Percentiles rank a stretch among this genome's conserved stretches.
phyloP scores from a whole-genome alignment of 2,888 invertebrate genomes.

The Cerceris rybyensis region DNA sequence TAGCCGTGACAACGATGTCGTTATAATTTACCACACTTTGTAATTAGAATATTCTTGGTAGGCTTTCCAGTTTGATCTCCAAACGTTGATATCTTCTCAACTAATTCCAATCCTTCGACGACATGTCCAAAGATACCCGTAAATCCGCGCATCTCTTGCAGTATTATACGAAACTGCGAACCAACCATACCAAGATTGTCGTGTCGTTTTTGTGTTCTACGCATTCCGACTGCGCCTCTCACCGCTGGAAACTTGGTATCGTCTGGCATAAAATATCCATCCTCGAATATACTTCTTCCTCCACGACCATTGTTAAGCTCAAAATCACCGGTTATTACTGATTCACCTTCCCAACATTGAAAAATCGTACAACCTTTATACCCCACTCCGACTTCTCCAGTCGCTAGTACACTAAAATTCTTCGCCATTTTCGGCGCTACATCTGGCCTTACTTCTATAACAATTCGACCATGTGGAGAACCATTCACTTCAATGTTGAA shows the following conservation, averaged over 20 bases:
- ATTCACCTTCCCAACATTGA: conserved; percentile 92
- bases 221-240: conserved; percentile 91
- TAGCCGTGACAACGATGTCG: conserved; percentile 60
- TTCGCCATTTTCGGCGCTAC: conserved; percentile 92
- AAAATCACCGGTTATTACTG: conserved; percentile 91
- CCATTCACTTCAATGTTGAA: conserved; percentile 91
- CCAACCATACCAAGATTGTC: conserved; percentile 92
- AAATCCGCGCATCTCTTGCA: conserved; percentile 92
- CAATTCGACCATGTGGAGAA: conserved; percentile 87
- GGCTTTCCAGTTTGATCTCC: conserved; percentile 91
- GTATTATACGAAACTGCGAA: conserved; percentile 91
- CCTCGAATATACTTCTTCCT: conserved; percentile 89
- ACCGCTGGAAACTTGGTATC: conserved; percentile 90
- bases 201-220: conserved; percentile 90
- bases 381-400: conserved; percentile 89
- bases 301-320: conserved; percentile 92
- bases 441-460: conserved; percentile 90
- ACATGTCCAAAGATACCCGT: conserved; percentile 92
- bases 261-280: conserved; percentile 91
- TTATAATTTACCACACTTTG: conserved; percentile 89
- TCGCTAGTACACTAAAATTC: conserved; percentile 88
- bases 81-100: conserved; percentile 90
- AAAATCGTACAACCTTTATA: conserved; percentile 92
- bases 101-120: conserved; percentile 90
- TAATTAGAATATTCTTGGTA: conserved; percentile 88